A percentile compares a stretch with the other conserved stretches of the same genome.
Conservation (phyloP, 2,888 invertebrate species). For the Campoplex capitator region DNA sequence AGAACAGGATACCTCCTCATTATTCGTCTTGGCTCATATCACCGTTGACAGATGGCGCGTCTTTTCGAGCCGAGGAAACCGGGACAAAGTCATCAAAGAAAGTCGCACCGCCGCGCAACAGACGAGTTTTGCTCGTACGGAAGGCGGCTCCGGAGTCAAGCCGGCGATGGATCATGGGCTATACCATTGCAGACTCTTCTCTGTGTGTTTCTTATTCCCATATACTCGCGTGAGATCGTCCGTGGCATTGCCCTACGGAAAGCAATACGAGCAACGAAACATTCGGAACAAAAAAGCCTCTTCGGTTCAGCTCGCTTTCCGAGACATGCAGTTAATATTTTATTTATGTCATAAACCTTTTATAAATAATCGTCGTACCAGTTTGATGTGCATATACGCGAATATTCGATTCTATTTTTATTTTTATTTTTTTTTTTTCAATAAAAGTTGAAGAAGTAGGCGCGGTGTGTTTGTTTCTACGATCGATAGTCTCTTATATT, state of each 20-base stretch:
- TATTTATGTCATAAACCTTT: background rate
- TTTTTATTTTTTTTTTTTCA: background rate
- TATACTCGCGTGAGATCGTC: slow-evolving; percentile 39
- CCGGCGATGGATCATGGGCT: slow-evolving; percentile 49
- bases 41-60: slow-evolving; percentile 57
- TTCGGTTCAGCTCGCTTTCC: background rate
- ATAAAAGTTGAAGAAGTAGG: background rate
- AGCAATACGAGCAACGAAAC: slow-evolving; percentile 35
- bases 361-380: background rate
- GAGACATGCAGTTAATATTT: slow-evolving; percentile 1
- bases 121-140: slow-evolving; percentile 1
- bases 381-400: background rate
- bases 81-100: slow-evolving; percentile 62
- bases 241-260: slow-evolving; percentile 9
- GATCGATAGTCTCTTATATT: background rate
- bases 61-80: slow-evolving; percentile 53
- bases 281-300: slow-evolving; percentile 4
- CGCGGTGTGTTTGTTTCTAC: background rate
- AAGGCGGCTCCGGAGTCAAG: slow-evolving; percentile 8
- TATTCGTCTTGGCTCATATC: slow-evolving; percentile 61
- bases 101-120: slow-evolving; percentile 24
- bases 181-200: slow-evolving; percentile 4
- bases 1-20: slow-evolving; percentile 52
- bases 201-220: slow-evolving; percentile 5
- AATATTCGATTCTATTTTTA: background rate